phyloP scores from a whole-genome alignment of 2,888 invertebrate genomes.

The Sympetrum striolatum region DNA sequence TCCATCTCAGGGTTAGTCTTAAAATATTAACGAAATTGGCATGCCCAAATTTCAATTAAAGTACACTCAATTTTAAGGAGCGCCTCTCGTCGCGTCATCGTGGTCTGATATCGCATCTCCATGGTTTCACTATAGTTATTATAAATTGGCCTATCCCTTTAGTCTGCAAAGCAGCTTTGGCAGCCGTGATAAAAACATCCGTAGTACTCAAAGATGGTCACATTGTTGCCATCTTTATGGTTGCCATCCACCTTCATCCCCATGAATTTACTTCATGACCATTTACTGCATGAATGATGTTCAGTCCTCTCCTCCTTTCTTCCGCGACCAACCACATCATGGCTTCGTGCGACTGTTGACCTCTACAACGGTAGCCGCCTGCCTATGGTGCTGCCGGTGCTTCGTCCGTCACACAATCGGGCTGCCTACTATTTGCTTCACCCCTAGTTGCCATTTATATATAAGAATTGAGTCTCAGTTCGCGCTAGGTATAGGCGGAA shows the following conservation, averaged over 20 bases:
- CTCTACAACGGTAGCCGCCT: too few species aligned
- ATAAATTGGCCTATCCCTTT: background rate
- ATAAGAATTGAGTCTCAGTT: too few species aligned
- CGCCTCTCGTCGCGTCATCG: background rate
- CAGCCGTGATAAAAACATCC: conserved; percentile 51
- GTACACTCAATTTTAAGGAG: background rate
- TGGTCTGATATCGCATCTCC: background rate
- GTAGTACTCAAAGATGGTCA: conserved; percentile 48
- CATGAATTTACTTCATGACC: conserved; percentile 47
- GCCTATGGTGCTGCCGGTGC: too few species aligned
- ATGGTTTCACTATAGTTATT: background rate
- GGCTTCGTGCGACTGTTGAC: conserved; percentile 5
- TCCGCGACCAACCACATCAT: conserved; percentile 19
- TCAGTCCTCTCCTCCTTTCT: background rate
- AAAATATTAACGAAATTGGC: background rate
- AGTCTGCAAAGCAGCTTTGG: conserved; percentile 44
- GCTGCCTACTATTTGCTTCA: too few species aligned
- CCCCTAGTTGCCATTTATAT: too few species aligned
- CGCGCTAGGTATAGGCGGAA: too few species aligned
- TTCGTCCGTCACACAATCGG: too few species aligned
- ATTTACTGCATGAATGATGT: conserved; percentile 22
- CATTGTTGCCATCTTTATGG: background rate
- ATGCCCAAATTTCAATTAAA: background rate
- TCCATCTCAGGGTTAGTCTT: background rate
- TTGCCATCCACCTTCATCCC: conserved; percentile 48